These are phyloP conservation scores for Plebejus anna DNA, from an alignment of 2,888 invertebrate species.

Conservation along the genomic window DNA sequence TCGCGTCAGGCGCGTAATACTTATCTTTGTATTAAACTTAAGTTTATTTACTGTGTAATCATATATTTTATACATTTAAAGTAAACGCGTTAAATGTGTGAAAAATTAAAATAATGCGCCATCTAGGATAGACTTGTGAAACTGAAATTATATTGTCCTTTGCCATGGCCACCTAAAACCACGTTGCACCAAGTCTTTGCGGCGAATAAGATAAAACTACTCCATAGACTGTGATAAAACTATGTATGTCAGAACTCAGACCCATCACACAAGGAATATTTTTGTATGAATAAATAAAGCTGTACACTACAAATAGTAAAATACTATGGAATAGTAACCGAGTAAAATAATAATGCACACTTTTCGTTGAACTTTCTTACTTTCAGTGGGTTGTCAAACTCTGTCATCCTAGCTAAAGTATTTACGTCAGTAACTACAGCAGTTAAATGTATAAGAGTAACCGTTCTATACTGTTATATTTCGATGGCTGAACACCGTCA, in stretches of 20 bases:
- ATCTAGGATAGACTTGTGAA: not conserved
- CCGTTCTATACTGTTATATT: not conserved
- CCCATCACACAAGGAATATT: not conserved
- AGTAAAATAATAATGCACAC: not conserved
- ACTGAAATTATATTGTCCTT: not conserved
- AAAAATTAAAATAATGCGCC: not conserved
- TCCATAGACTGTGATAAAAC: too few relatives aligned
- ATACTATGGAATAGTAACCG: not conserved
- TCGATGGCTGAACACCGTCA: not conserved
- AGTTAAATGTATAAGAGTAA: not conserved
- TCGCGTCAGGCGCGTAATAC: not conserved
- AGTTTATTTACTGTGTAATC: not conserved
- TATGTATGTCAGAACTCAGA: not conserved
- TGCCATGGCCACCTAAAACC: not conserved
- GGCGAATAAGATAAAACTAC: not conserved
- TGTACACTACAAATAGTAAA: not conserved
- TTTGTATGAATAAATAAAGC: constrained; percentile 1
- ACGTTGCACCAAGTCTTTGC: not conserved
- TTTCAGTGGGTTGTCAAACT: not conserved
- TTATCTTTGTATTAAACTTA: too few relatives aligned
- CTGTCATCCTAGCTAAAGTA: not conserved
- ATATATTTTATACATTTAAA: not conserved
- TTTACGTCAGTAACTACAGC: too few relatives aligned
- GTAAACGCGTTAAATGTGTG: not conserved
- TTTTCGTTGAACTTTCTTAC: not conserved